Evolutionary conservation across 2,888 invertebrate species (phyloP).

Genomic region (Hetaerina titia): DNA sequence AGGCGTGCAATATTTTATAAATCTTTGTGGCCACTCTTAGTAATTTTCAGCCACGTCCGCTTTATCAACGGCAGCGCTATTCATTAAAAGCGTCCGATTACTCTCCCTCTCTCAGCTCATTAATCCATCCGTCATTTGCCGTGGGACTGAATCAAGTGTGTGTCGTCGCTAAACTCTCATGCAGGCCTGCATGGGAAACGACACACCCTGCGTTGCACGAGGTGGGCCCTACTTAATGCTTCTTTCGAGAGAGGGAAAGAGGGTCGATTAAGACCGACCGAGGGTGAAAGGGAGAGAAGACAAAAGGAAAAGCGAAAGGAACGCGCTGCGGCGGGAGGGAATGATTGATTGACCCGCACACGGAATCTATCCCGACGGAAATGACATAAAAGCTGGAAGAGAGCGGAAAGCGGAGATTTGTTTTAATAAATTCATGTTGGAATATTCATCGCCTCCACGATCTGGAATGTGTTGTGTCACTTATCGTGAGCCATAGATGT

Average conservation of each 20-base stretch:
- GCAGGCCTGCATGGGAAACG: background rate
- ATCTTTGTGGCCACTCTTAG: background rate
- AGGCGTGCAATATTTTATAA: background rate
- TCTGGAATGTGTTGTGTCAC: background rate
- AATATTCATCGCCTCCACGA: background rate
- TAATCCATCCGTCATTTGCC: conserved; percentile 35
- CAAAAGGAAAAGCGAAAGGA: conserved; percentile 11
- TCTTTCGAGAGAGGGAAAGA: background rate
- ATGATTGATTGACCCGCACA: background rate
- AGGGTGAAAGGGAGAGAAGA: background rate
- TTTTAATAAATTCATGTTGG: conserved; percentile 1
- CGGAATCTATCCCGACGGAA: background rate
- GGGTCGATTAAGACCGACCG: background rate
- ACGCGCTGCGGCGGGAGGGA: background rate
- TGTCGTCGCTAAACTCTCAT: background rate
- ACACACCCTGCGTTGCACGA: conserved; percentile 15
- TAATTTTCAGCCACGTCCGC: background rate
- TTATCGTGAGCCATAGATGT: background rate
- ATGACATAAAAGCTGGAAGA: background rate
- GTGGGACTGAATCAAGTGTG: conserved; percentile 9
- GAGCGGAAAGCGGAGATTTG: conserved; percentile 5
- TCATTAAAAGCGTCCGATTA: conserved; percentile 35
- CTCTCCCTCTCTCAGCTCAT: background rate
- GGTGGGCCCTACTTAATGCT: background rate
- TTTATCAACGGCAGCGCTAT: background rate